Base-by-base conservation (phyloP, 2,888 invertebrate species). In the Scaptomyza caliginosa region DNA sequence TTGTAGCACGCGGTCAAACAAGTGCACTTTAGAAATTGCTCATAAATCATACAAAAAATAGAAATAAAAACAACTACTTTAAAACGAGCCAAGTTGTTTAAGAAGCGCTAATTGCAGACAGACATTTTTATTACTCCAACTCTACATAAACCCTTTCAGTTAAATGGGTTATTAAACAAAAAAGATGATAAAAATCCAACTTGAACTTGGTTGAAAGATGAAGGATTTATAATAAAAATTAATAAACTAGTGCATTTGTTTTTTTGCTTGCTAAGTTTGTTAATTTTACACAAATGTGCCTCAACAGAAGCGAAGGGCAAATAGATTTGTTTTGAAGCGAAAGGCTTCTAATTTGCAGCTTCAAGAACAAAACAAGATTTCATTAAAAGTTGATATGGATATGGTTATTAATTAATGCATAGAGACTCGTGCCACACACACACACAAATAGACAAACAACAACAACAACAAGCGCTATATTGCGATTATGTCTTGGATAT, bases 11-110 rank as follows among this genome's bases (percentile, higher is more conserved):
- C 88, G 83, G 88, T 88, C 88, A 88, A 88, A 88, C 88, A 88
- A 88, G 88, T 88, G 88, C 88, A 88, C 88, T 88, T 88, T 88
- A 88, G 85, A 81, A 81, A 81, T 88, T 85, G 88, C 77, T 79
- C 83, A 84, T 85, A 88, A 86, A 88, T 86, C 86, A 77, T 80
- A 78, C 71, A 46, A 46, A 46, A 13, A 21, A 21, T 6, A 6
- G 0, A 43, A 64, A 55, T 6, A n/a, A n/a, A 32, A 32, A 32
- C 4, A 24, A 62, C 57, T n/a, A 59, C 52, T 49, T 73, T 45
- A 67, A 67, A 45, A 48, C 23, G 19, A 59, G n/a, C 68, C 60
- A 62, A 78, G 56, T 67, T 73, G 57, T n/a, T n/a, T n/a, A 85
- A 82, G 86, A 83, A 83, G 86, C 83, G 78, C 74, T 83, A 74